phyloP scores from a whole-genome alignment of 2,797 vertebrate species.

The Fringilla coelebs region DNA sequence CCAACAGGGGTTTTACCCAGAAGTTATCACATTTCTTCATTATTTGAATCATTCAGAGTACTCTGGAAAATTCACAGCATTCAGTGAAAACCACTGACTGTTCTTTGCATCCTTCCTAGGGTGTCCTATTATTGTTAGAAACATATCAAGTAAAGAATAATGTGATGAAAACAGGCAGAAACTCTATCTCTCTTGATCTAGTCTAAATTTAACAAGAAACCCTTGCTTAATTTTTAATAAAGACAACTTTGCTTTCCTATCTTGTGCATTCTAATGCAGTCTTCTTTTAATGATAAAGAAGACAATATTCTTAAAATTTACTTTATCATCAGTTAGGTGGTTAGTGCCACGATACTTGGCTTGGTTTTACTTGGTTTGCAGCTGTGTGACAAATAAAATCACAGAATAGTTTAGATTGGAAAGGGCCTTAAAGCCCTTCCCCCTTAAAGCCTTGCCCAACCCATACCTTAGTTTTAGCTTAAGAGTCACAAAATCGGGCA shows the following conservation, averaged over 20 bases:
- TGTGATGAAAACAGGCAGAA: constrained; percentile 10
- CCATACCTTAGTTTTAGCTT: neutral
- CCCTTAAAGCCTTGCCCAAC: neutral
- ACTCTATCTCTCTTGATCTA: neutral
- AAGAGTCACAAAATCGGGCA: neutral
- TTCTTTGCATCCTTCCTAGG: neutral
- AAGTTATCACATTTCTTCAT: neutral
- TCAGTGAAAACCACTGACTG: neutral
- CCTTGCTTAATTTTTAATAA: neutral
- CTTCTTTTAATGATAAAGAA: neutral
- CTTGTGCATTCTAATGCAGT: neutral
- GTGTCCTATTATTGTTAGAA: neutral
- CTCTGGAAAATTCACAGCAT: neutral
- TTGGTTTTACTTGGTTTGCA: neutral
- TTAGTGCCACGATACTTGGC: neutral
- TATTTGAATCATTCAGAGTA: neutral
- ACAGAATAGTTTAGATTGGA: neutral
- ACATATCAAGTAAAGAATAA: neutral
- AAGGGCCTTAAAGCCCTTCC: neutral
- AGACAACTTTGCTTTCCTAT: neutral
- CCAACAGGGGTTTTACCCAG: neutral
- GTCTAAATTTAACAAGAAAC: neutral
- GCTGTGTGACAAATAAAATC: neutral
- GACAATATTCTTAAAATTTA: neutral
- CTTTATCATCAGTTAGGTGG: neutral